Base-by-base conservation (phyloP, 2,888 invertebrate species). In the Scotopteryx bipunctaria region DNA sequence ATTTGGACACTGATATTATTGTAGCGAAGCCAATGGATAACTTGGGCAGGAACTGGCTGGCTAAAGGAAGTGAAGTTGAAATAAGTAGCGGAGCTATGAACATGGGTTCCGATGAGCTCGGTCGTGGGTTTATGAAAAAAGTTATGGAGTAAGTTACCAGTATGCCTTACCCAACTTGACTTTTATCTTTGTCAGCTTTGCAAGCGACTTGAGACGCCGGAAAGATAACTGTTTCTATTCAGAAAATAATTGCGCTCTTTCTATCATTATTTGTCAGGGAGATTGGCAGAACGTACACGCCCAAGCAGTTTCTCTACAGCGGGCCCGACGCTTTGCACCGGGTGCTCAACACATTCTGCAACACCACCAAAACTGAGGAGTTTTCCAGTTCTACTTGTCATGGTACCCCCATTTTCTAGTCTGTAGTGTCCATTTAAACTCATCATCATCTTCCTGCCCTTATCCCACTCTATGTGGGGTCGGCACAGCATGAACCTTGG, bases 1-100 rank as follows among this genome's bases (percentile, higher is more conserved):
- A 95, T 71, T 76, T 96, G 42, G 96, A 96, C 66, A 81, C 95
- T 59, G 96, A 96, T 73, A 92, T 95, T 1, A 88, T 96, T 8
- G 92, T 95, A 2, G 91, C 92, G 13, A 94, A 92, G 59, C 83
- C 91, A 3, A 70, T 95, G 29, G 88, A 91, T 13, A 71, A 83
- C 1, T 69, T 94, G 37, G 83, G 74, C 0, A 78, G 74, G 16
- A 94, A 94, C 73, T 94, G 92, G 77, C 93, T 92, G 0, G 93
- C 93, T 1, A 94, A 92, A 3, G 93, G 94, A 41, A 93, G n/a
- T n/a, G n/a, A n/a, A n/a, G n/a, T n/a, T n/a, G n/a, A n/a, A 23
- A 19, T 27, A 1, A 9, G 3, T 27, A 27, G 27, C 8, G 27
- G 9, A 27, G 27, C 27, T 4, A 6, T 27, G 27, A 27, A 11